Conservation (phyloP, 2,888 invertebrate genomes). For the Pachydiplax longipennis region DNA sequence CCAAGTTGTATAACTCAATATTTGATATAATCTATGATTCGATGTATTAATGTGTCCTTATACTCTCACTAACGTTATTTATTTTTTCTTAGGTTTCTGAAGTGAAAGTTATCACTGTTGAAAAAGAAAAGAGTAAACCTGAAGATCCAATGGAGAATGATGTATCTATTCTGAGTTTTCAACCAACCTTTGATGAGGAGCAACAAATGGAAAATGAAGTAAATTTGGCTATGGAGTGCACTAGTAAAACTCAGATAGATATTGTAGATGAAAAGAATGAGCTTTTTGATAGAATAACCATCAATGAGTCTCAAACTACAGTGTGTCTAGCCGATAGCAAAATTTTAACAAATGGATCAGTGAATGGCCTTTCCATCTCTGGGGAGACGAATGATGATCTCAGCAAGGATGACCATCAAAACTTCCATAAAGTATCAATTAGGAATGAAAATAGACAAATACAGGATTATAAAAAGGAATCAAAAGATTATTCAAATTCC, state of each 20-base stretch:
- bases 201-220: background rate
- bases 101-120: too few relatives aligned
- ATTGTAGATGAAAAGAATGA: background rate
- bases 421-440: background rate
- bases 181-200: background rate
- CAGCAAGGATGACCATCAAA: background rate
- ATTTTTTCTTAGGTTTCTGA: too few relatives aligned
- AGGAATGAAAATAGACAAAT: background rate
- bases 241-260: background rate
- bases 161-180: background rate
- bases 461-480: background rate
- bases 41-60: too few relatives aligned
- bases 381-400: background rate
- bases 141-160: constrained; percentile 47
- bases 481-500: background rate
- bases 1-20: too few relatives aligned
- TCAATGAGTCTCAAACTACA: background rate
- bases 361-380: background rate
- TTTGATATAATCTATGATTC: too few relatives aligned
- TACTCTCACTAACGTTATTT: too few relatives aligned
- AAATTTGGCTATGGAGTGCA: background rate
- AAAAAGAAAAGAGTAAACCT: constrained; percentile 40
- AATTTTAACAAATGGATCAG: too few relatives aligned
- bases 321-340: background rate
- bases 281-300: background rate